Base-by-base conservation (phyloP, 2,797 vertebrate species). In the Botia almorhae region DNA sequence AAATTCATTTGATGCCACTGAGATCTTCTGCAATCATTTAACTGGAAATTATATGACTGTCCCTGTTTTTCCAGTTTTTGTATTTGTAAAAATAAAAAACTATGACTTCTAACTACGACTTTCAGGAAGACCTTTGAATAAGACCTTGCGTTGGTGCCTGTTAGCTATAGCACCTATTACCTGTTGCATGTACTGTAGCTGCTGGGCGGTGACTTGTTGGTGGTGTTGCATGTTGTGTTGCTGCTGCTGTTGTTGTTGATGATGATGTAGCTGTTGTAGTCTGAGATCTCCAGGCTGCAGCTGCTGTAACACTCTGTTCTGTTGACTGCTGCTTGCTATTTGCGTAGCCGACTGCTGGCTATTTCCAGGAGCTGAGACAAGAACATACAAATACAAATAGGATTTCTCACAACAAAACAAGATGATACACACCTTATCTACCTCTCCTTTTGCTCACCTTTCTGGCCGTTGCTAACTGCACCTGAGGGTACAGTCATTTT, bases 231-330 rank as follows among this genome's bases (percentile, higher is more conserved):
- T 77, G 21, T 83, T 82, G 17, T 84, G 85, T 8, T 96, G 96
- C 70, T 95, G 96, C 0, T 95, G 95, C 7, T 79, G 81, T 6
- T 65, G 70, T 0, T 85, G 83, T 10, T 81, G 93, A n/a, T 95
- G 94, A 70, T 94, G 92, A 60, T 83, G 94, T 2, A 95, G 81
- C 36, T 95, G 94, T 85, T 96, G 98, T 3, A 98, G 91, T 50
- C 97, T 95, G 92, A 96, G 95, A 81, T 99, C 98, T 0, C 97
- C 97, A 10, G 96, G 96, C 78, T 99, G 98, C 1, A 99, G 91
- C 81, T 99, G 98, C 89, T 99, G 98, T 48, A 98, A 95, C 14
- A 98, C 96, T 74, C 96, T 83, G 87, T 97, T 95, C 65, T 94
- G 95, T 83, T 95, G 96, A 86, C 87, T 91, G 86, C 87, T 86